phyloP scores from a whole-genome alignment of 2,888 invertebrate genomes.

The Uloborus plumipes region DNA sequence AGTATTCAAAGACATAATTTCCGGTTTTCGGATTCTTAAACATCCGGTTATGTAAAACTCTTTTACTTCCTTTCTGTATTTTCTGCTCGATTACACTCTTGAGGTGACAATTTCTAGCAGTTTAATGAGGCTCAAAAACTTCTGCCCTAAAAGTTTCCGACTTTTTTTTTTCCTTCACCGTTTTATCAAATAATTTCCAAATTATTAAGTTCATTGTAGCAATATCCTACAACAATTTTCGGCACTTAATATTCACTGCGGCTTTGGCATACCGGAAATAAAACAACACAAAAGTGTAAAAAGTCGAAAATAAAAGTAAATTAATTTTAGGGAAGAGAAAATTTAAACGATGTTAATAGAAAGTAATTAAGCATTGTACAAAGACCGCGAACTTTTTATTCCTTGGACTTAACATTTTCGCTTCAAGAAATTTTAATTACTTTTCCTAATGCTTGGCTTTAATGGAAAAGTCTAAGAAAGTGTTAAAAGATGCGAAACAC shows the following conservation, averaged over 20 bases:
- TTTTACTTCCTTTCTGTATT: constrained; percentile 38
- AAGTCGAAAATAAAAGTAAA: constrained; percentile 15
- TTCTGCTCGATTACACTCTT: constrained; percentile 48
- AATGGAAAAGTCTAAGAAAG: constrained; percentile 53
- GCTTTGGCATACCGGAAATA: no score
- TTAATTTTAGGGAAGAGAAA: constrained; percentile 32
- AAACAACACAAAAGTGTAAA: no score
- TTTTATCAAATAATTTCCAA: no score
- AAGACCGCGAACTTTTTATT: constrained; percentile 26
- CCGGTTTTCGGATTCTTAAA: constrained; percentile 51
- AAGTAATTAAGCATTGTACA: constrained; percentile 53
- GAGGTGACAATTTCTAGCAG: constrained; percentile 56
- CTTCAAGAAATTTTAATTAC: constrained; percentile 57
- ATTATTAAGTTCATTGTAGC: no score
- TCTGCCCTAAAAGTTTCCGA: not conserved
- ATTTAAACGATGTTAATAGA: constrained; percentile 60
- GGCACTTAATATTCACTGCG: no score
- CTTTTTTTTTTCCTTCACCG: no score
- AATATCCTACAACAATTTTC: no score
- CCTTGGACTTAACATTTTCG: constrained; percentile 47
- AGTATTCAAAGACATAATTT: constrained; percentile 46
- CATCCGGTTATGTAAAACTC: constrained; percentile 50
- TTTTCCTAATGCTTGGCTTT: constrained; percentile 39
- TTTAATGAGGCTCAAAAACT: constrained; percentile 32
- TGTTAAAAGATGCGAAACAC: constrained; percentile 14